Percentiles rank a stretch among this genome's conserved stretches.
phyloP scores from a whole-genome alignment of 1,140 invertebrate species.

The Saxidomus purpurata region DNA sequence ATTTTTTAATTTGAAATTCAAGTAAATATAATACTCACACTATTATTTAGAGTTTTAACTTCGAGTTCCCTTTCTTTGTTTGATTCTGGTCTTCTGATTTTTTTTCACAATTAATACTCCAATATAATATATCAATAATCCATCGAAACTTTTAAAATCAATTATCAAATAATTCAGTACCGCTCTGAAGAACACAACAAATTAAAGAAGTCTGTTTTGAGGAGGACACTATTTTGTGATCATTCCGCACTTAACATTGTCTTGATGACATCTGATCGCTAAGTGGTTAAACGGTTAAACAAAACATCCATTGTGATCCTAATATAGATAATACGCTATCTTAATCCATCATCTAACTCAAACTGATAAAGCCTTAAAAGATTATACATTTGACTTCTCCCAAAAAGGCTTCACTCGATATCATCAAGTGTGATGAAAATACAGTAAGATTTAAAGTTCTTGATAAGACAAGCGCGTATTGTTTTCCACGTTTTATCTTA shows the following conservation, averaged over 20 bases:
- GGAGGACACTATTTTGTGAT: neutral
- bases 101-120: too few relatives aligned
- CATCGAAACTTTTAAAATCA: too few relatives aligned
- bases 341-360: conserved; percentile 34
- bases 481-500: conserved; percentile 16
- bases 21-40: too few relatives aligned
- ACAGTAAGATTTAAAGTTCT: neutral
- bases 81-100: too few relatives aligned
- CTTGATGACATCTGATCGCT: conserved; percentile 1
- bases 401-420: conserved; percentile 45
- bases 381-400: conserved; percentile 28
- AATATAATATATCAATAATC: too few relatives aligned
- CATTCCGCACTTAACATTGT: neutral
- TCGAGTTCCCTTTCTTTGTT: too few relatives aligned
- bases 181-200: too few relatives aligned
- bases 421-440: conserved; percentile 51
- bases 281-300: conserved; percentile 18
- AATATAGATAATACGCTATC: conserved; percentile 32
- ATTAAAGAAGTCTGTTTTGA: too few relatives aligned
- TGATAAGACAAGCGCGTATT: neutral
- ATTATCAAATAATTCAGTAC: too few relatives aligned
- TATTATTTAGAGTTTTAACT: too few relatives aligned
- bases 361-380: conserved; percentile 5
- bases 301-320: conserved; percentile 16
- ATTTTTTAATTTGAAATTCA: too few relatives aligned